Percentiles rank a stretch among this genome's conserved stretches.
Evolutionary conservation across 2,888 invertebrate genomes (phyloP).

Genomic region (Callyntrura sp.): DNA sequence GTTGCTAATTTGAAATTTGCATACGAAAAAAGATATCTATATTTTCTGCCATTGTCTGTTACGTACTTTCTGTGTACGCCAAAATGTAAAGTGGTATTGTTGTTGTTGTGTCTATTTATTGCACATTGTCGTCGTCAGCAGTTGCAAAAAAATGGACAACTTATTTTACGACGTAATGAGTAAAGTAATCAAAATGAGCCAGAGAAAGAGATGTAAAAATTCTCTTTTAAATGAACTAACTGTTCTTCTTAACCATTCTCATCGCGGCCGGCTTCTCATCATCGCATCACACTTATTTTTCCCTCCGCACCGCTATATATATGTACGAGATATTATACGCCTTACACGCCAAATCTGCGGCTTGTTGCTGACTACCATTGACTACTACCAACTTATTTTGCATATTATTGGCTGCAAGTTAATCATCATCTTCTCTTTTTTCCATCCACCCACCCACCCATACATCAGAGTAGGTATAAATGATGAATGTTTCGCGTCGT

Average conservation of each 20-base stretch:
- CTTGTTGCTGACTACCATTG: slow-evolving; percentile 8
- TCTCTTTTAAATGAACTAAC: slow-evolving; percentile 58
- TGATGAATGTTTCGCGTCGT: slow-evolving; percentile 47
- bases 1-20: slow-evolving; percentile 49
- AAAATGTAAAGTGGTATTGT: slow-evolving; percentile 17
- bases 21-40: slow-evolving; percentile 28
- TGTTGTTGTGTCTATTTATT: slow-evolving; percentile 29
- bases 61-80: too few species aligned
- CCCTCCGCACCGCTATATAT: too few species aligned
- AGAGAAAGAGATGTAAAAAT: slow-evolving; percentile 43
- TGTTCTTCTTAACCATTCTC: slow-evolving; percentile 43
- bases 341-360: too few species aligned
- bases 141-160: slow-evolving; percentile 9
- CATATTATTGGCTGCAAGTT: slow-evolving; percentile 19
- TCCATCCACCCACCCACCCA: slow-evolving; percentile 43
- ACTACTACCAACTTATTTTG: slow-evolving; percentile 4
- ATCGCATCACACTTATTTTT: slow-evolving; percentile 51
- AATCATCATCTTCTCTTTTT: neutral
- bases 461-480: neutral
- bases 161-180: slow-evolving; percentile 32
- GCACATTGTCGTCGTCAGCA: neutral
- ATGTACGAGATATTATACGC: too few species aligned
- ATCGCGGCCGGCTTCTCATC: neutral
- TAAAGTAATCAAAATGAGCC: slow-evolving; percentile 51
- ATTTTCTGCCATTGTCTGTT: too few species aligned